Evolutionary conservation across 2,797 vertebrate genomes (phyloP).

Genomic region (Takifugu ocellatus): DNA sequence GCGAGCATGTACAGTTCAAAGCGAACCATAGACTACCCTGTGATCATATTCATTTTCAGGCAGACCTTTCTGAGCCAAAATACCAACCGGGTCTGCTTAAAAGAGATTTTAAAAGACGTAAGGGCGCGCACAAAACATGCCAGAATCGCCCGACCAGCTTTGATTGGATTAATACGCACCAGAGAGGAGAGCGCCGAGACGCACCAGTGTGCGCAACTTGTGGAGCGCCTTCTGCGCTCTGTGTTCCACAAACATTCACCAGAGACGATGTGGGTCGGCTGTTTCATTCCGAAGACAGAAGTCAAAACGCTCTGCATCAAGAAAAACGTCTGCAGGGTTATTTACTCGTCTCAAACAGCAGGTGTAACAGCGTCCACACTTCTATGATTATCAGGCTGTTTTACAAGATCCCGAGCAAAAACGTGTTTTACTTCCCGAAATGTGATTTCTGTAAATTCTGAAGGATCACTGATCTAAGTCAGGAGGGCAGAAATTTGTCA

Average conservation of each 20-base stretch:
- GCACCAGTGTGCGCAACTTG: conserved; percentile 41
- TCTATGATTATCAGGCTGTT: not conserved
- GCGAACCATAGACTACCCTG: conserved; percentile 61
- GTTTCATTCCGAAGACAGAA: conserved; percentile 60
- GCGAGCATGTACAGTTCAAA: conserved; percentile 32
- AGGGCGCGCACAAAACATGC: conserved; percentile 61
- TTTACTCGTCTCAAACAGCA: conserved; percentile 65
- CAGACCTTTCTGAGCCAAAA: conserved; percentile 54
- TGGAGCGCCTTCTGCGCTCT: conserved; percentile 64
- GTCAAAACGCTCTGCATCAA: conserved; percentile 60
- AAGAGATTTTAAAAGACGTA: conserved; percentile 77
- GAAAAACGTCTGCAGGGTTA: conserved; percentile 62
- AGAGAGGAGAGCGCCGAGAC: conserved; percentile 48
- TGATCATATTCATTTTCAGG: conserved; percentile 74
- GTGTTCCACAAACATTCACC: conserved; percentile 69
- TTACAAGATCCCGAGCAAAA: not conserved
- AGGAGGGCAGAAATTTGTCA: conserved; percentile 12
- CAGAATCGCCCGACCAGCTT: conserved; percentile 47
- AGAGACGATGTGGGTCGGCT: conserved; percentile 73
- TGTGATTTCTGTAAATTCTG: not conserved
- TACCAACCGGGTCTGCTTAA: conserved; percentile 43
- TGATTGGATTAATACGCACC: conserved; percentile 71
- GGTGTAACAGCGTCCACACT: conserved; percentile 46
- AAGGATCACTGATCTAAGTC: not conserved
- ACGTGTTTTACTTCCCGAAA: not conserved